Percentiles rank a stretch among this genome's conserved stretches.
Conservation (phyloP, 2,797 vertebrate species). For the Helarctos malayanus region DNA sequence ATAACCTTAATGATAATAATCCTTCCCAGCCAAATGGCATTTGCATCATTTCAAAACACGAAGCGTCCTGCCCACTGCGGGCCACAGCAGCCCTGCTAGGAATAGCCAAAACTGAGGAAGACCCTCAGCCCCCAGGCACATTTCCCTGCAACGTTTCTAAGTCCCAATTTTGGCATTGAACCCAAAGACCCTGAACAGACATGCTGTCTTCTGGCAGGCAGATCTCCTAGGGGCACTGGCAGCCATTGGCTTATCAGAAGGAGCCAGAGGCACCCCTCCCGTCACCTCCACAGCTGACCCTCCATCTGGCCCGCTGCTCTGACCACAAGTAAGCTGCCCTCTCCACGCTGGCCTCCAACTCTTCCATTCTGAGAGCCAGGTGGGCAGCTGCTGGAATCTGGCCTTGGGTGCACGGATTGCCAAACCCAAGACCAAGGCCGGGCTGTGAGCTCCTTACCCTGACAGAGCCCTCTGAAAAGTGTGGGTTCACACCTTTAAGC, state of each 20-base stretch:
- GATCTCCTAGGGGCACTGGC: neutral
- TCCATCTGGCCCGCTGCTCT: neutral
- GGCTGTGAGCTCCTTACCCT: neutral
- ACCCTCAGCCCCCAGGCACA: neutral
- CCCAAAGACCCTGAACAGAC: neutral
- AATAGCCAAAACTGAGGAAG: neutral
- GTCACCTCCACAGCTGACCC: neutral
- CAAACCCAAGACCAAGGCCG: neutral
- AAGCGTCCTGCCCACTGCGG: neutral
- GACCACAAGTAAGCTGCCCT: neutral
- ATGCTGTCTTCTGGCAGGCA: neutral
- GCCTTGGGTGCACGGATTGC: neutral
- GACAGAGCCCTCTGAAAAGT: neutral
- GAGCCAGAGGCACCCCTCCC: neutral
- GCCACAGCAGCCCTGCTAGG: neutral
- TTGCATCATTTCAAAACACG: neutral
- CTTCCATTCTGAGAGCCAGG: neutral
- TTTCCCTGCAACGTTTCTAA: neutral
- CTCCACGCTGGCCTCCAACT: neutral
- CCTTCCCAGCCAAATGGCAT: neutral
- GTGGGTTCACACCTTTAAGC: neutral
- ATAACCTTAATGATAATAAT: neutral
- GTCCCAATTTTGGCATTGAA: neutral
- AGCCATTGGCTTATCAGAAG: neutral
- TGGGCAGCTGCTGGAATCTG: neutral